A percentile compares a stretch with the other conserved stretches of the same genome.
These are phyloP conservation scores for Halcyon smyrnensis DNA, from an alignment of 2,797 vertebrate genomes.

Conservation along the genomic window DNA sequence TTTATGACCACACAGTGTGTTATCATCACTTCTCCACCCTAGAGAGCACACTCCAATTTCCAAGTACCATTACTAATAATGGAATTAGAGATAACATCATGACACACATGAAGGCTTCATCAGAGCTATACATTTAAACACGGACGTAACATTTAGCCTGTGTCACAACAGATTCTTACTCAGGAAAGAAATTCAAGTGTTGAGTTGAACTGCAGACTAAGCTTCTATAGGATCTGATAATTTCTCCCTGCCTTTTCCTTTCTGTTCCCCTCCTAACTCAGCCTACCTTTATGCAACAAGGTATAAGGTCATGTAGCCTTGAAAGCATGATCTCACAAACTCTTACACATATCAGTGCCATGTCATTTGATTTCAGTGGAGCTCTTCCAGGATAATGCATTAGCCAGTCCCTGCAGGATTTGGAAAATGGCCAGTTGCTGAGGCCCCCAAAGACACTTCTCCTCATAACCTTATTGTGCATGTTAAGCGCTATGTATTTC, in stretches of 20 bases:
- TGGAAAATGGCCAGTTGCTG: background rate
- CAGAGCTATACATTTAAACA: background rate
- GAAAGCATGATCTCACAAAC: background rate
- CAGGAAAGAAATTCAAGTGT: background rate
- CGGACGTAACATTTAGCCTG: background rate
- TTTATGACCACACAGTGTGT: fast-evolving
- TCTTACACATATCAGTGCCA: fast-evolving
- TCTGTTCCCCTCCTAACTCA: background rate
- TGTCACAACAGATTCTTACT: background rate
- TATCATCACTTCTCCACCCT: background rate
- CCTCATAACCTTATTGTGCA: background rate
- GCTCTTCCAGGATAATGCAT: background rate
- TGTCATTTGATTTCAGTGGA: background rate
- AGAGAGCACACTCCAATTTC: background rate
- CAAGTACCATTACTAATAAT: background rate
- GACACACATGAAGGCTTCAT: fast-evolving
- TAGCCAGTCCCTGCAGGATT: background rate
- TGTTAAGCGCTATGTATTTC: background rate
- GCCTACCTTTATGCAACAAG: background rate
- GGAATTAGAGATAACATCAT: background rate
- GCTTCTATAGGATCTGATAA: background rate
- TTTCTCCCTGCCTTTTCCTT: background rate
- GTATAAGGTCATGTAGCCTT: fast-evolving
- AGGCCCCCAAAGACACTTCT: background rate
- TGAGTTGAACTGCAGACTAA: background rate